Conservation (phyloP, 92 coral and sea anemone species). For the Porites evermanni region DNA sequence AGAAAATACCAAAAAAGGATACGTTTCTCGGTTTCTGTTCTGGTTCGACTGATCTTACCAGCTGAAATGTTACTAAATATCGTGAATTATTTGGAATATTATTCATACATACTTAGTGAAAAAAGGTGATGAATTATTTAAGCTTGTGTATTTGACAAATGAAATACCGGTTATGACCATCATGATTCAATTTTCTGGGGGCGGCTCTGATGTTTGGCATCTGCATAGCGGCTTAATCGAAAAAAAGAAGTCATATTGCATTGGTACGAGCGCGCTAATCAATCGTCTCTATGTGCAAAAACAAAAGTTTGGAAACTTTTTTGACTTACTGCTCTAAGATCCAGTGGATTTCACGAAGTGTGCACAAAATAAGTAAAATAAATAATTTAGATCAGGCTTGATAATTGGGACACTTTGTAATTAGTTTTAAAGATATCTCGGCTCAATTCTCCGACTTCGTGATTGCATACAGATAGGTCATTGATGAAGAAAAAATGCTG, state of each 20-base stretch:
- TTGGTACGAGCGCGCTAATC: too few relatives aligned
- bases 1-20: not conserved
- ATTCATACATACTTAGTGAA: not conserved
- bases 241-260: too few relatives aligned
- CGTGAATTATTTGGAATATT: not conserved
- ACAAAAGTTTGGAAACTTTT: not conserved
- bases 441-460: not conserved
- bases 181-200: conserved; percentile 10
- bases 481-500: not conserved
- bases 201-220: not conserved
- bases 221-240: not conserved
- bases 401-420: not conserved
- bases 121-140: conserved; percentile 41
- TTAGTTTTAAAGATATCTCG: not conserved
- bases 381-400: not conserved
- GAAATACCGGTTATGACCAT: not conserved
- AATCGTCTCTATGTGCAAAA: too few relatives aligned
- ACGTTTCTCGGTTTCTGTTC: not conserved
- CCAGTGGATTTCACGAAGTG: not conserved
- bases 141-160: not conserved
- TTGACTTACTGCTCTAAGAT: not conserved
- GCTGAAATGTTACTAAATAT: too few relatives aligned
- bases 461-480: conserved; percentile 27
- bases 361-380: not conserved
- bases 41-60: too few relatives aligned